Percentiles rank a stretch among this genome's conserved stretches.
These are phyloP conservation scores for Danaus chrysippus DNA, from an alignment of 2,888 invertebrate genomes.

Conservation along the genomic window DNA sequence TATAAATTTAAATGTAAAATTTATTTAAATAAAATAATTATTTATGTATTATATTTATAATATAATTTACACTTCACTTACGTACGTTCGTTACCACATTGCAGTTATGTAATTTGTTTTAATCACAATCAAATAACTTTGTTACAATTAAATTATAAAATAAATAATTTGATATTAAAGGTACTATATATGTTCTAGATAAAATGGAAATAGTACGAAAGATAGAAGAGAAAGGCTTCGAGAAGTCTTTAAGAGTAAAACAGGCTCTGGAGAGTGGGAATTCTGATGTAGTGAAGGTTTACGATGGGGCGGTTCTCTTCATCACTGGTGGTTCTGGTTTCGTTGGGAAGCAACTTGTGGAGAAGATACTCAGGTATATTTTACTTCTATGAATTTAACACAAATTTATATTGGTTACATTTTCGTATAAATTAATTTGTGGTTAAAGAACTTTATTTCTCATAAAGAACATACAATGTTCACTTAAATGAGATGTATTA, in stretches of 20 bases:
- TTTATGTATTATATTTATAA: too few species aligned
- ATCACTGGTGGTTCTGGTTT: constrained; percentile 95
- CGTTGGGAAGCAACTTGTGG: constrained; percentile 93
- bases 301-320: constrained; percentile 68
- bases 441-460: too few species aligned
- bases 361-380: constrained; percentile 77
- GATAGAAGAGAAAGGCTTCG: not conserved
- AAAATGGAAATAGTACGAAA: not conserved
- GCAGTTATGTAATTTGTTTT: too few species aligned
- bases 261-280: not conserved
- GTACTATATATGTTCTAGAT: not conserved
- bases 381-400: not conserved
- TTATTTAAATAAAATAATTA: too few species aligned
- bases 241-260: not conserved
- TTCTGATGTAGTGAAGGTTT: constrained; percentile 37
- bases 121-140: too few species aligned
- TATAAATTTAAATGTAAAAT: too few species aligned
- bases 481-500: too few species aligned
- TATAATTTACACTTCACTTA: too few species aligned
- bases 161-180: too few species aligned
- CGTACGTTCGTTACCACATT: too few species aligned
- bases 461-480: too few species aligned
- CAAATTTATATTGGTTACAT: not conserved
- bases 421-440: not conserved
- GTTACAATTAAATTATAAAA: too few species aligned